Evolutionary conservation across 1,140 invertebrate genomes (phyloP), one percentile per base, ranked within the genome.

Genomic region (Bombus vancouverensis): DNA sequence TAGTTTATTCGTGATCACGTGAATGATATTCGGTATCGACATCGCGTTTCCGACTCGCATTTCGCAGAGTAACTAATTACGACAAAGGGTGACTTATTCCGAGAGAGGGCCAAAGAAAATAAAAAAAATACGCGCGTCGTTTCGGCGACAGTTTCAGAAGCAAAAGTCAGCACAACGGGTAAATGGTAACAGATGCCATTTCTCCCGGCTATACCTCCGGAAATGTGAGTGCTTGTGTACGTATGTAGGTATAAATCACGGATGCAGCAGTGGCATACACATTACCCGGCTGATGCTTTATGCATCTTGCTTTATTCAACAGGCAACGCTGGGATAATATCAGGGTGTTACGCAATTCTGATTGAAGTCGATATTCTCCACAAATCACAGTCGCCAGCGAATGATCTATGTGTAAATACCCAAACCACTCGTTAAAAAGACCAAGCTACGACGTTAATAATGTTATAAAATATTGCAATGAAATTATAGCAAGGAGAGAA

Each of bases 221-320:
- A 87, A 87, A 87, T 72, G 85, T 57, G 65, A 57, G n/a, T 32
- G 74, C 32, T 47, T 44, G 79, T 57, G 62, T 66, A 62, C 72
- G 72, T 66, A 71, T 62, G 72, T 71, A 42, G 47, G 34, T 83
- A 84, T 87, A 87, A 87, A 87, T 87, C 85, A 83, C 74, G 42
- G 62, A 83, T 71, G 73, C 81, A 77, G 53, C 81, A 42, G 15
- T 15, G 66, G 39, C 39, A 37, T 59, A 72, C 81, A 81, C 74
- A 84, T 87, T 87, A 87, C 74, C 47, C 65, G 47, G 32, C 53
- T 53, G 73, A 25, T 83, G 81, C 74, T 87, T 87, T 78, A 84
- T 78, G 85, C 81, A 72, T 78, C 81, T 87, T 83, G 85, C 81
- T 83, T 87, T 83, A 83, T 87, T 83, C 85, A 81, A 66, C 71